phyloP scores from a whole-genome alignment of 1,140 invertebrate genomes.

The Wasmannia auropunctata region DNA sequence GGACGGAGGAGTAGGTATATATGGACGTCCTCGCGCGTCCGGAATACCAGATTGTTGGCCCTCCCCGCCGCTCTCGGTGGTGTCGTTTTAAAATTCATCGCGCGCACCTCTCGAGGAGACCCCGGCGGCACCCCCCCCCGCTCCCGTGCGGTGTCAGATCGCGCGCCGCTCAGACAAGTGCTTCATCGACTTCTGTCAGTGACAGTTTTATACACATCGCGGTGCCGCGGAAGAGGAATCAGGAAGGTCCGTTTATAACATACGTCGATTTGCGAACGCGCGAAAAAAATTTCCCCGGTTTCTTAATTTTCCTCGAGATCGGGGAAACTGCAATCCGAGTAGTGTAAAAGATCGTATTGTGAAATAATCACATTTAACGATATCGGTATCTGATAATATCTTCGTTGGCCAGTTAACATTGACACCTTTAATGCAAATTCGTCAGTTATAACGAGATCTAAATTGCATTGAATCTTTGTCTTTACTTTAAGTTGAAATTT shows the following conservation, averaged over 20 bases:
- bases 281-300: neutral
- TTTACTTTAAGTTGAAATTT: neutral
- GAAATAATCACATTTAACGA: neutral
- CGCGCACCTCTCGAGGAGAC: conserved; percentile 37
- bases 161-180: conserved; percentile 38
- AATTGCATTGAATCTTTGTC: neutral
- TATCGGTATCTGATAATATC: neutral
- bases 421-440: neutral
- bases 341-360: neutral
- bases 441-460: neutral
- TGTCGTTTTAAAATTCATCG: conserved; percentile 71
- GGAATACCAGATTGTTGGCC: conserved; percentile 84
- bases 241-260: conserved; percentile 20
- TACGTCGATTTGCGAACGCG: neutral
- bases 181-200: neutral
- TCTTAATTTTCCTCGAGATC: too few relatives aligned
- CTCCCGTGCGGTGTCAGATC: conserved; percentile 62
- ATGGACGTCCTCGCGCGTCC: conserved; percentile 83
- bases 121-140: conserved; percentile 36
- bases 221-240: neutral
- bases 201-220: conserved; percentile 34
- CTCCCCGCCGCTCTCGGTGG: conserved; percentile 78
- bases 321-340: neutral
- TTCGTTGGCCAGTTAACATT: neutral
- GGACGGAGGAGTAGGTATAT: conserved; percentile 80